phyloP scores from a whole-genome alignment of 2,797 vertebrate genomes.

The Chrysocyon brachyurus region DNA sequence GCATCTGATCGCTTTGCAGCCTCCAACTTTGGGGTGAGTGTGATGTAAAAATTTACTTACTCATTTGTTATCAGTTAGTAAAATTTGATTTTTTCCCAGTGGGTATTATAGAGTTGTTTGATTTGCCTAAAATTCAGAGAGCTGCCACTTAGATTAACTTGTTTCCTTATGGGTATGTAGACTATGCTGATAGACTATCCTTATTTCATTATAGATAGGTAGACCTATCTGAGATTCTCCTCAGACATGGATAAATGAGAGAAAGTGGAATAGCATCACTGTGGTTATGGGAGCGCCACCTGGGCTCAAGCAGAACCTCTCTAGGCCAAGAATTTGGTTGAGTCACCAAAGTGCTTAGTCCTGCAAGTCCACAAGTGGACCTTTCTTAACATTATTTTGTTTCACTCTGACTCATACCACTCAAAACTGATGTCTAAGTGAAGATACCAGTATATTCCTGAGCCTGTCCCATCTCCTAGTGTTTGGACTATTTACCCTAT shows the following conservation, averaged over 20 bases:
- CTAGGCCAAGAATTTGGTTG: background rate
- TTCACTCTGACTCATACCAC: constrained; percentile 31
- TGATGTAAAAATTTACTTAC: constrained; percentile 17
- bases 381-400: constrained; percentile 4
- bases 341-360: constrained; percentile 41
- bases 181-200: background rate
- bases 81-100: constrained; percentile 57
- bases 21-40: constrained; percentile 97
- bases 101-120: background rate
- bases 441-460: background rate
- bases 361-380: background rate
- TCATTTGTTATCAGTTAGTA: constrained; percentile 24
- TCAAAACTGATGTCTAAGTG: background rate
- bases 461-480: constrained; percentile 22
- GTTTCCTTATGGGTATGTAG: background rate
- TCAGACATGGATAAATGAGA: background rate
- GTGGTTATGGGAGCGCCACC: background rate
- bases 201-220: constrained; percentile 21
- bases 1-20: constrained; percentile 98
- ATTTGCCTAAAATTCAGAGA: constrained; percentile 62
- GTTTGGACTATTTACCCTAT: background rate
- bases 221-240: background rate
- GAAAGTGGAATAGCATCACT: background rate
- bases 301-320: background rate
- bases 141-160: background rate